Base-by-base conservation (phyloP, 2,797 vertebrate genomes). In the Sorex maritimensis region DNA sequence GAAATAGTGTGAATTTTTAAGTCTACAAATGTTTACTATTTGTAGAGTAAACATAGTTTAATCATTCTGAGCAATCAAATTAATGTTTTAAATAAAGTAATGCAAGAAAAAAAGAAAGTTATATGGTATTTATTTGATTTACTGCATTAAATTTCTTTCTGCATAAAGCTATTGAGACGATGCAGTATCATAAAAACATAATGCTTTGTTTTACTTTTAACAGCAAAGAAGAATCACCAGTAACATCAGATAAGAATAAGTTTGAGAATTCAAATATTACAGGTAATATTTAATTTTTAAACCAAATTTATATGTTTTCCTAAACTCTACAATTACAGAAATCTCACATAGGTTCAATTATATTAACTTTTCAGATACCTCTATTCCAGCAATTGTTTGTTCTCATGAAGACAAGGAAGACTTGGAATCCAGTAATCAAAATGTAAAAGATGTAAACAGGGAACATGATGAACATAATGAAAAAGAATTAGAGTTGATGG, bases 401-500 rank as follows among this genome's bases (percentile, higher is more conserved):
- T 97, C 98, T 23, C 68, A 95, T 94, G 97, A 93, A 89, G 97
- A 97, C 90, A 96, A 97, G 81, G 97, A 98, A 95, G 95, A 94
- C 78, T 90, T 65, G 74, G 94, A 96, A 90, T 55, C 21, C 93
- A 58, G 63, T 93, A 92, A 95, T 86, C 93, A 97, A 97, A 98
- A 97, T 63, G 93, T 86, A 95, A 94, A 96, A 95, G 96, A 93
- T 38, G 96, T 96, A 97, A 97, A 96, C 78, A 95, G 61, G 88
- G 93, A 97, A 88, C 93, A 95, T 46, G 95, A 93, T 0, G 97
- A 97, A 95, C 97, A 97, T 91, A 96, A 97, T 96, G 97, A 98
- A 95, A 98, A 98, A 95, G 98, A 98, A 97, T 97, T 98, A 97
- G 98, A 98, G 78, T 88, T 98, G 91, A 97, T 98, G 98, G 98